phyloP scores from a whole-genome alignment of 2,797 vertebrate species.

The Phyllotis vaccarum region DNA sequence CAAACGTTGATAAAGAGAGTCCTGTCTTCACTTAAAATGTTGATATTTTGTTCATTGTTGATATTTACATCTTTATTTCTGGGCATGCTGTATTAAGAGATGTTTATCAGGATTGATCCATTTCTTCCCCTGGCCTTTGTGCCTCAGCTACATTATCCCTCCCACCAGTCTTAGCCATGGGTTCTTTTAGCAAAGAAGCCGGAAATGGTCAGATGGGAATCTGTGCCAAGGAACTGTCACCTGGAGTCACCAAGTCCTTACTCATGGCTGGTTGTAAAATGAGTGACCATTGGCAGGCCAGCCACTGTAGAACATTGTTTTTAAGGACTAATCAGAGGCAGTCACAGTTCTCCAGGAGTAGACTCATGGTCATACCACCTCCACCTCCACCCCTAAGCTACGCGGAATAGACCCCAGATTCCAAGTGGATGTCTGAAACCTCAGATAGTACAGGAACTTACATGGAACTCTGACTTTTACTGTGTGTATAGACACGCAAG shows the following conservation, averaged over 20 bases:
- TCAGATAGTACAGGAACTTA: not conserved
- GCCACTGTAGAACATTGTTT: not conserved
- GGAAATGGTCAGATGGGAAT: not conserved
- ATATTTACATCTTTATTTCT: conserved; percentile 2
- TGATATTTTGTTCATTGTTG: not conserved
- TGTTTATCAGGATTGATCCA: not conserved
- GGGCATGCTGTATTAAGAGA: not conserved
- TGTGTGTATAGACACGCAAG: not conserved
- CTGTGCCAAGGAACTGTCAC: not conserved
- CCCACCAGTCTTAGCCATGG: no score
- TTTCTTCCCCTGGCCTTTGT: not conserved
- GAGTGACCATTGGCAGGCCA: not conserved
- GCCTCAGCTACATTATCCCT: not conserved
- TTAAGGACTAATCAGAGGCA: not conserved
- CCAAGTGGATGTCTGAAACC: not conserved
- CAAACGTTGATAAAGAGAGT: not conserved
- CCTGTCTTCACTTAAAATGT: not conserved
- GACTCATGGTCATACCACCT: not conserved
- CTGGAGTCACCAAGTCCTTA: not conserved
- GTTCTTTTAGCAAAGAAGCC: not conserved
- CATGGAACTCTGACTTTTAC: not conserved
- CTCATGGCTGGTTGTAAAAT: not conserved
- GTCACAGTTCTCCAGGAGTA: not conserved
- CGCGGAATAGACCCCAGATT: not conserved
- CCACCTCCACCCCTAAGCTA: not conserved